Percentiles rank a stretch among this genome's conserved stretches.
These are phyloP conservation scores for Sarcophaga peregrina DNA, from an alignment of 1,140 invertebrate species.

Conservation along the genomic window DNA sequence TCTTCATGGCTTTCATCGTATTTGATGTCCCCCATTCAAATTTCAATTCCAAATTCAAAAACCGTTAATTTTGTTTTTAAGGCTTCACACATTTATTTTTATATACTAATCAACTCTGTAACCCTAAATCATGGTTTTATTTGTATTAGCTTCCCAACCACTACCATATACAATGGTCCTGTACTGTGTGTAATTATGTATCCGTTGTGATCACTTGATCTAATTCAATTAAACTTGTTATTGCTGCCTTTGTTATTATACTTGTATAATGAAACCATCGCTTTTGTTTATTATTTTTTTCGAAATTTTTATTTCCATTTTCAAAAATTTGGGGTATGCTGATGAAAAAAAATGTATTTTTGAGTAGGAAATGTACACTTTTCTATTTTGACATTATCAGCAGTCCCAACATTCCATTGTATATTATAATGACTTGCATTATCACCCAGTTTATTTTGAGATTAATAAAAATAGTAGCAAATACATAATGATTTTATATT, in stretches of 20 bases:
- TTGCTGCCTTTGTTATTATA: neutral
- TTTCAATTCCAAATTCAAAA: no score
- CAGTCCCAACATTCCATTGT: neutral
- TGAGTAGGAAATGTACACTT: slow-evolving; percentile 61
- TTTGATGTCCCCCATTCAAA: no score
- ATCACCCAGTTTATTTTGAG: neutral
- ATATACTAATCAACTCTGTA: no score
- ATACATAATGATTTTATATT: no score
- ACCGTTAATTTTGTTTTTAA: no score
- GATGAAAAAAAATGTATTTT: slow-evolving; percentile 65
- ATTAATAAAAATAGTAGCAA: neutral
- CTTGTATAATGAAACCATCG: neutral
- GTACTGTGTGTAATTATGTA: slow-evolving; percentile 37
- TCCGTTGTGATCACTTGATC: slow-evolving; percentile 52
- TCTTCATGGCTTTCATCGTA: no score
- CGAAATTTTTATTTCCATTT: slow-evolving; percentile 55
- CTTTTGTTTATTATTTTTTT: slow-evolving; percentile 5
- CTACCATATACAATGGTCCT: neutral
- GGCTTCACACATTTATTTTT: no score
- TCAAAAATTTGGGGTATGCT: slow-evolving; percentile 39
- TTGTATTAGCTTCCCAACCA: no score
- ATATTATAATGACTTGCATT: neutral
- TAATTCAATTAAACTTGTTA: slow-evolving; percentile 58
- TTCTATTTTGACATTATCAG: neutral
- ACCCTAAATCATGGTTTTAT: no score